These are phyloP conservation scores for Ictalurus furcatus DNA, from an alignment of 2,113 vertebrate species.

Conservation along the genomic window DNA sequence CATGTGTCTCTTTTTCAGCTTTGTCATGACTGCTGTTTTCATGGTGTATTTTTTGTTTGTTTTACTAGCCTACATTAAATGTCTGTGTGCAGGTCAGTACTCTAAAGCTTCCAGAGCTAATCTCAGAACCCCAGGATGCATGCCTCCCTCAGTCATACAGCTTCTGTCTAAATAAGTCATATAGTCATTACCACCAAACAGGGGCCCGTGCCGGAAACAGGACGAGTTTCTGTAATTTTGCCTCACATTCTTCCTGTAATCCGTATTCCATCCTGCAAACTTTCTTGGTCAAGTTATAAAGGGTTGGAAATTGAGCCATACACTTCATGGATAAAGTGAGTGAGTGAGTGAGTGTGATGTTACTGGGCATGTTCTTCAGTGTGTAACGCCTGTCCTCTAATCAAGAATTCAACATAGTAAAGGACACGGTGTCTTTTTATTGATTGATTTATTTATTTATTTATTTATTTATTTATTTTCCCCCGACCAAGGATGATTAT, in stretches of 20 bases:
- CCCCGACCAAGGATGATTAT: neutral
- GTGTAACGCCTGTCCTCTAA: neutral
- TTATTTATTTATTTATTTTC: too few species aligned
- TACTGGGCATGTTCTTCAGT: neutral
- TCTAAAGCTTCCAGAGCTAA: constrained; percentile 78
- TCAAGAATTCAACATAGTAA: neutral
- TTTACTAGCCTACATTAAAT: constrained; percentile 99
- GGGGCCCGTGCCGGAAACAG: neutral
- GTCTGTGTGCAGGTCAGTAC: constrained; percentile 99
- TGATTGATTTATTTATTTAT: too few species aligned
- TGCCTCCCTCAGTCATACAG: constrained; percentile 59
- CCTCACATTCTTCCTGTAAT: neutral
- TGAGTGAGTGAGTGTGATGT: neutral
- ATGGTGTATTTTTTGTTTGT: constrained; percentile 92
- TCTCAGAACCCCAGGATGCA: constrained; percentile 76
- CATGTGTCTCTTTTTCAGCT: constrained; percentile 42
- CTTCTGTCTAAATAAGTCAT: constrained; percentile 20
- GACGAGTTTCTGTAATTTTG: neutral
- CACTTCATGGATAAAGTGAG: neutral
- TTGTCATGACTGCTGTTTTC: constrained; percentile 85
- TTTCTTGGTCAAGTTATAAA: neutral
- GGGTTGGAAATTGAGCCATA: neutral
- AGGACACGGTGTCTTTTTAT: neutral
- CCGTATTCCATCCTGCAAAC: neutral
- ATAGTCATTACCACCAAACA: neutral